phyloP scores from a whole-genome alignment of 2,797 vertebrate species.

The Sitta carolinensis region DNA sequence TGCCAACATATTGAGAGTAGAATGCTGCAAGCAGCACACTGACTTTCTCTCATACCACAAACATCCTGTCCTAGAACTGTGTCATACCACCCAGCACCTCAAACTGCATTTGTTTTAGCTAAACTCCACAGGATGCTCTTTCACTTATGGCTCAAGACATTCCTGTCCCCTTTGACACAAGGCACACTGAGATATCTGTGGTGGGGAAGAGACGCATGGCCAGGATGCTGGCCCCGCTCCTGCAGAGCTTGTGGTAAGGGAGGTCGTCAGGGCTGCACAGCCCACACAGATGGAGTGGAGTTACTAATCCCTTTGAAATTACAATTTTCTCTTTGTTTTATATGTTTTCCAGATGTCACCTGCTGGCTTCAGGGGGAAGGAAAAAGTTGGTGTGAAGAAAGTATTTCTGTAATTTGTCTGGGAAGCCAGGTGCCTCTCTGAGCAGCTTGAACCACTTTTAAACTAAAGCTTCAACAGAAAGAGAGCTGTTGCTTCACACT shows the following conservation, averaged over 20 bases:
- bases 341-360: slow-evolving; percentile 52
- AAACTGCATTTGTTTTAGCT: not conserved
- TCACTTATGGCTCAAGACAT: not conserved
- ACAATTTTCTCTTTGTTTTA: not conserved
- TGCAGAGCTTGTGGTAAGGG: not conserved
- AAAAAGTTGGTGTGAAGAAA: not conserved
- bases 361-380: not conserved
- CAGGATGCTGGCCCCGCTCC: not conserved
- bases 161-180: not conserved
- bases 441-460: not conserved
- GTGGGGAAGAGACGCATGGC: not conserved
- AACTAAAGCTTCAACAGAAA: not conserved
- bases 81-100: not conserved
- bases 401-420: not conserved
- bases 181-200: not conserved
- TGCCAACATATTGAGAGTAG: not conserved
- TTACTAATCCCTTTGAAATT: not conserved
- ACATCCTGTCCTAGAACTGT: not conserved
- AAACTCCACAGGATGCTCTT: not conserved
- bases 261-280: not conserved
- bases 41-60: not conserved
- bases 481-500: not conserved
- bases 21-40: not conserved
- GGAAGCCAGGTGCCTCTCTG: not conserved
- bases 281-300: not conserved